phyloP scores from a whole-genome alignment of 2,797 vertebrate genomes.

The Schizopygopsis pylzovi region DNA sequence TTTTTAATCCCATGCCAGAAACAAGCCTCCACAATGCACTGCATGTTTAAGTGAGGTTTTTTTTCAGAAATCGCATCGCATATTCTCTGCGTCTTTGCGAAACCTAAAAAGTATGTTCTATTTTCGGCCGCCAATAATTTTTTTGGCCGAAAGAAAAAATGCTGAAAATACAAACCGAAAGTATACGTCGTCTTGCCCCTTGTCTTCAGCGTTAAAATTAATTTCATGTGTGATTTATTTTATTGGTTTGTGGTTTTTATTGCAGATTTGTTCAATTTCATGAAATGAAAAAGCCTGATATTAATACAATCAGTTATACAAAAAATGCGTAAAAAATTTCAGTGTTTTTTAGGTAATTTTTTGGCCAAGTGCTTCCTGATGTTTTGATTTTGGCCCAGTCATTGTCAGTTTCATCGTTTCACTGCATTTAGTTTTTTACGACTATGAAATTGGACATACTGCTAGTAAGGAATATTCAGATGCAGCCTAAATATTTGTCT shows the following conservation, averaged over 20 bases:
- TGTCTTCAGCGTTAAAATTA: too few relatives aligned
- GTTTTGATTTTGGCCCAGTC: background rate
- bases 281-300: background rate
- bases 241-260: background rate
- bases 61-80: too few relatives aligned
- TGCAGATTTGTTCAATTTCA: background rate
- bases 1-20: background rate
- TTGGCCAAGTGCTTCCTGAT: background rate
- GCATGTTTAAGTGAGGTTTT: background rate
- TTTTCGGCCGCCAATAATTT: background rate
- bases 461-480: background rate
- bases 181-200: too few relatives aligned
- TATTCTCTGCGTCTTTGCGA: background rate
- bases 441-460: too few relatives aligned
- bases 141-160: too few relatives aligned
- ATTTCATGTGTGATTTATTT: background rate
- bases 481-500: background rate
- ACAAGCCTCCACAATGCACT: background rate
- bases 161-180: too few relatives aligned
- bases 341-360: background rate
- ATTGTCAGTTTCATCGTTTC: too few relatives aligned
- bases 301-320: too few relatives aligned
- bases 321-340: too few relatives aligned
- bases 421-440: too few relatives aligned
- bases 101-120: background rate